Evolutionary conservation across 2,113 vertebrate species (phyloP).

Genomic region (Monarcha castaneiventris): DNA sequence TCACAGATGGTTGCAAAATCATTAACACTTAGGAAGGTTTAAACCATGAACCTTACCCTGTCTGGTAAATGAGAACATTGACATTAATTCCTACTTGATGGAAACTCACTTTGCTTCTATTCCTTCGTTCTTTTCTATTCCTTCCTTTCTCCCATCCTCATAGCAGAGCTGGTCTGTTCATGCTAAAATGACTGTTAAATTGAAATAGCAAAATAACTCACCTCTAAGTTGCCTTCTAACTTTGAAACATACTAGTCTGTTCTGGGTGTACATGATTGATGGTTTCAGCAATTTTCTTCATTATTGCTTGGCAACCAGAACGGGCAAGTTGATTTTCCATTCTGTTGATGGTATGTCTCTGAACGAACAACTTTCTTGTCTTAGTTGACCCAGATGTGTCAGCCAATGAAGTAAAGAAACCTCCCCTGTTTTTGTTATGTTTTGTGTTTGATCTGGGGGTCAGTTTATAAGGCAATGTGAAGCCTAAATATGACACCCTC

Average conservation of each 20-base stretch:
- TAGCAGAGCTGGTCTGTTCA: background rate
- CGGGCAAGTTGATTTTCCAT: background rate
- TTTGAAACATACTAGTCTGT: background rate
- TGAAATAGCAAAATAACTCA: slow-evolving; percentile 25
- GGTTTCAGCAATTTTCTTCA: background rate
- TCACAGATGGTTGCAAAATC: background rate
- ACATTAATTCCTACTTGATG: background rate
- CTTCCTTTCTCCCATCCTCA: background rate
- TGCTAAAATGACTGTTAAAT: background rate
- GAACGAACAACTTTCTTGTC: background rate
- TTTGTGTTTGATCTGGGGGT: background rate
- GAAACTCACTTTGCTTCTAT: background rate
- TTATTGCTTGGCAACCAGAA: background rate
- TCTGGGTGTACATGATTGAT: background rate
- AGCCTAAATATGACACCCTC: background rate
- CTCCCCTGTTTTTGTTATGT: background rate
- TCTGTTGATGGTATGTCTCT: background rate
- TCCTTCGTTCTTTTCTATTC: background rate
- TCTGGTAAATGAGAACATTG: background rate
- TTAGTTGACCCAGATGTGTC: slow-evolving; percentile 5
- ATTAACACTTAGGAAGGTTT: background rate
- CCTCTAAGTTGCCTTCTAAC: background rate
- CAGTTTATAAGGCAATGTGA: background rate
- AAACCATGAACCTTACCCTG: background rate
- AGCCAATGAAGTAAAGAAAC: background rate